Conservation (phyloP, 1,140 invertebrate genomes). For the Oryctes rhinoceros region DNA sequence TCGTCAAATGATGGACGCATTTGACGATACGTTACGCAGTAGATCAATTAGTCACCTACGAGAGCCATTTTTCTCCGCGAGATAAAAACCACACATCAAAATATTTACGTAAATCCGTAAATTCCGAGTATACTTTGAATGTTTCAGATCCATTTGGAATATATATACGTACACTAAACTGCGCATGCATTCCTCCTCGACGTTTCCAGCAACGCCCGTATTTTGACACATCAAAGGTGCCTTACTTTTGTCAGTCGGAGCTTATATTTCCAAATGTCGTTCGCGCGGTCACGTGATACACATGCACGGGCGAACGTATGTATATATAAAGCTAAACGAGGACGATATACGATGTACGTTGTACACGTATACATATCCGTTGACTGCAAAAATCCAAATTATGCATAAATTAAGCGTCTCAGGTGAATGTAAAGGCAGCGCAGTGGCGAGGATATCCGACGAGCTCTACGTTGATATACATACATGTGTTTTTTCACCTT, state of each 20-base stretch:
- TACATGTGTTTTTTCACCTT: no score
- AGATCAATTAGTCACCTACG: no score
- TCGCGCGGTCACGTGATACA: no score
- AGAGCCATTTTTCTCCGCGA: neutral
- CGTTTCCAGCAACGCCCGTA: neutral
- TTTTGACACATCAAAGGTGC: conserved; percentile 18
- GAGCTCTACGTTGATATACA: no score
- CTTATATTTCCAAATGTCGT: neutral
- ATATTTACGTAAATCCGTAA: conserved; percentile 6
- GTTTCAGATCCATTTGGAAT: neutral
- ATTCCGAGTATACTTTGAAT: neutral
- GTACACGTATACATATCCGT: neutral
- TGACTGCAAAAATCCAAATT: neutral
- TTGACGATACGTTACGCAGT: no score
- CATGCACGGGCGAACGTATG: no score
- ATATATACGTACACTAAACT: neutral
- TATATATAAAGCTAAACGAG: no score
- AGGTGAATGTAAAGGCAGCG: no score
- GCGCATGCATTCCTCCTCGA: neutral
- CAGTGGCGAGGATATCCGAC: no score
- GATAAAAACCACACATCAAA: conserved; percentile 2
- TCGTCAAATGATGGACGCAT: no score
- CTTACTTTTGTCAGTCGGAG: neutral
- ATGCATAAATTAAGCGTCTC: neutral
- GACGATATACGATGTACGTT: no score